phyloP scores from a whole-genome alignment of 64 coral and sea anemone genomes.

The Dendrophyllia cribrosa region DNA sequence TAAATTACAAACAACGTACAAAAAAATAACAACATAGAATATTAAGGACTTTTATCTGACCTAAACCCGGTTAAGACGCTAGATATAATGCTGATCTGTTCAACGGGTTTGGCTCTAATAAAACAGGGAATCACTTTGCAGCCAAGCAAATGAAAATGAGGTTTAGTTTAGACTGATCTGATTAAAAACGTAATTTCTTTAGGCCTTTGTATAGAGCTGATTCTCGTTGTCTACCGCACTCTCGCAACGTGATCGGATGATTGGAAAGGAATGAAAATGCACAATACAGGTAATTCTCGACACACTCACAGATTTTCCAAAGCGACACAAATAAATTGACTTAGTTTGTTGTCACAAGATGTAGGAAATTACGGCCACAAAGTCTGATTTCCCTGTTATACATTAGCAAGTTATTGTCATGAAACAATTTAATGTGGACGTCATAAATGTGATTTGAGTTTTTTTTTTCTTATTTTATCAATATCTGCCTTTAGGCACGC shows the following conservation, averaged over 20 bases:
- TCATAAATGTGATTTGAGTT: slow-evolving; percentile 49
- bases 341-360: slow-evolving; percentile 12
- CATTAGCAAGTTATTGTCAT: slow-evolving; percentile 62
- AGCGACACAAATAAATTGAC: background rate
- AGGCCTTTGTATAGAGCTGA: background rate
- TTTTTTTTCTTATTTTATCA: slow-evolving; percentile 55
- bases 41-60: background rate
- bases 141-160: background rate
- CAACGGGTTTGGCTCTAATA: background rate
- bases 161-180: background rate
- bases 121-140: background rate
- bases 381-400: slow-evolving; percentile 38
- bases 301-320: background rate
- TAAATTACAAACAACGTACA: background rate
- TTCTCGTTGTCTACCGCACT: background rate
- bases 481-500: slow-evolving; percentile 55
- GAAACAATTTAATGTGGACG: slow-evolving; percentile 58
- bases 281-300: background rate
- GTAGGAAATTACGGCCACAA: slow-evolving; percentile 30
- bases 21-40: background rate
- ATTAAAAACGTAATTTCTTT: slow-evolving; percentile 6
- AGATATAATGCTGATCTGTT: background rate
- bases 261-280: background rate
- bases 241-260: background rate
- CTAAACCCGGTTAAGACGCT: background rate